A percentile compares a stretch with the other conserved stretches of the same genome.
phyloP scores from a whole-genome alignment of 2,113 vertebrate species.

The Channa maculata region DNA sequence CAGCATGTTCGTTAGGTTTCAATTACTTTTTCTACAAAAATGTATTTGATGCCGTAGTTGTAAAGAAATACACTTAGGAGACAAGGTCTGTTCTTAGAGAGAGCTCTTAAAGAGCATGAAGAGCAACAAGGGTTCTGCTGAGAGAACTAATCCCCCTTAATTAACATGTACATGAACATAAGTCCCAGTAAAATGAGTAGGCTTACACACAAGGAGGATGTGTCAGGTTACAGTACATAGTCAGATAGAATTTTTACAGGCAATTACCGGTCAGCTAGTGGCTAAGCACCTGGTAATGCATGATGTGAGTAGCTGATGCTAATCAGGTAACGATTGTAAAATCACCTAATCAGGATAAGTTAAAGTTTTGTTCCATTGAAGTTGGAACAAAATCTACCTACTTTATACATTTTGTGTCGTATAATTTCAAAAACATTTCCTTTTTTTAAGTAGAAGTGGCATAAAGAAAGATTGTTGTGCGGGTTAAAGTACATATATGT shows the following conservation, averaged over 20 bases:
- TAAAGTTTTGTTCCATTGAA: not conserved
- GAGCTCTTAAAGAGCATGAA: too few species aligned
- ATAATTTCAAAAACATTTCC: too few species aligned
- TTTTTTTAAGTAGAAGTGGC: too few species aligned
- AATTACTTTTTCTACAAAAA: too few species aligned
- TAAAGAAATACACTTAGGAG: too few species aligned
- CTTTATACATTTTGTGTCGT: not conserved
- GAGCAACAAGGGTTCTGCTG: not conserved
- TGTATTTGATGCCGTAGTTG: too few species aligned
- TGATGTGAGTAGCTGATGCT: not conserved
- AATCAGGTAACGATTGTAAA: not conserved
- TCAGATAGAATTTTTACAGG: not conserved
- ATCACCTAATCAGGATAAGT: not conserved
- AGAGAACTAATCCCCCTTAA: not conserved
- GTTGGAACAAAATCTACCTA: not conserved
- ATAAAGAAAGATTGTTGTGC: too few species aligned
- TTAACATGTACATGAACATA: not conserved
- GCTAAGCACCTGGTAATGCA: not conserved
- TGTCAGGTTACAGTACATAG: not conserved
- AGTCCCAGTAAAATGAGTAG: too few species aligned
- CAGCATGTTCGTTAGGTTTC: too few species aligned
- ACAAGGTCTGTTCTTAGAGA: too few species aligned
- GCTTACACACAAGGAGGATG: not conserved
- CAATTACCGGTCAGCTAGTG: not conserved
- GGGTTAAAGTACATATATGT: too few species aligned